phyloP scores from a whole-genome alignment of 2,888 invertebrate genomes.

The Drosophila gaucha region DNA sequence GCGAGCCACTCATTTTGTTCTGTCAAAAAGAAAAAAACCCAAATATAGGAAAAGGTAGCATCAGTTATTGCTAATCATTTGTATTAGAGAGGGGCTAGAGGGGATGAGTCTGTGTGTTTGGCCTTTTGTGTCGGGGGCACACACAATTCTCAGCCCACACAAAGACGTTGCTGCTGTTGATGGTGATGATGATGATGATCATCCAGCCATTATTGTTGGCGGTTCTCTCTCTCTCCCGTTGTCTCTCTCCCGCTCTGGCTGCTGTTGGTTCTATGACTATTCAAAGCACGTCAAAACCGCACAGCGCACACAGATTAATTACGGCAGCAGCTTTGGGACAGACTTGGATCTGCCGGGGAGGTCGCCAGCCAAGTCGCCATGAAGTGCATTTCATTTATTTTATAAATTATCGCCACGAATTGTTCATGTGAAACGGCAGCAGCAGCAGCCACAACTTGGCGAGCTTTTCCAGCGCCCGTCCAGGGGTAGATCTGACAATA shows the following conservation, averaged over 20 bases:
- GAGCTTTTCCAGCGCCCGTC: constrained; percentile 54
- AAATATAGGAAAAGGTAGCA: constrained; percentile 26
- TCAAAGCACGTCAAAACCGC: constrained; percentile 77
- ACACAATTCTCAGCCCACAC: constrained; percentile 60
- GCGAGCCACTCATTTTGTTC: constrained; percentile 25
- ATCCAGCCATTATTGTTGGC: constrained; percentile 17
- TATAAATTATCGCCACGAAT: constrained; percentile 80
- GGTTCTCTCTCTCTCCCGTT: neutral
- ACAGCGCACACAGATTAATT: constrained; percentile 67
- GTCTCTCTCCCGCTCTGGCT: neutral
- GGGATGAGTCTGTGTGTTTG: constrained; percentile 11
- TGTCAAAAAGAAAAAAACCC: constrained; percentile 18
- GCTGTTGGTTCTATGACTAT: constrained; percentile 43
- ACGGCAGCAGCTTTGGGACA: constrained; percentile 54
- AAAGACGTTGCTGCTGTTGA: constrained; percentile 34
- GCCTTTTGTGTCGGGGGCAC: constrained; percentile 44
- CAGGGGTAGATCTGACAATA: constrained; percentile 23
- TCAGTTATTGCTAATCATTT: constrained; percentile 50
- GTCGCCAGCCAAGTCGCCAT: constrained; percentile 58
- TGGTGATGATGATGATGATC: constrained; percentile 42
- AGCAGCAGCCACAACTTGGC: constrained; percentile 1
- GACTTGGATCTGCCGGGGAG: constrained; percentile 57
- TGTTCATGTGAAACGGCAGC: constrained; percentile 73
- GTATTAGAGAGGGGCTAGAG: neutral
- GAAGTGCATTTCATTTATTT: constrained; percentile 79